These are phyloP conservation scores for Kryptolebias ocellatus DNA, from an alignment of 2,797 vertebrate species.

Conservation along the genomic window DNA sequence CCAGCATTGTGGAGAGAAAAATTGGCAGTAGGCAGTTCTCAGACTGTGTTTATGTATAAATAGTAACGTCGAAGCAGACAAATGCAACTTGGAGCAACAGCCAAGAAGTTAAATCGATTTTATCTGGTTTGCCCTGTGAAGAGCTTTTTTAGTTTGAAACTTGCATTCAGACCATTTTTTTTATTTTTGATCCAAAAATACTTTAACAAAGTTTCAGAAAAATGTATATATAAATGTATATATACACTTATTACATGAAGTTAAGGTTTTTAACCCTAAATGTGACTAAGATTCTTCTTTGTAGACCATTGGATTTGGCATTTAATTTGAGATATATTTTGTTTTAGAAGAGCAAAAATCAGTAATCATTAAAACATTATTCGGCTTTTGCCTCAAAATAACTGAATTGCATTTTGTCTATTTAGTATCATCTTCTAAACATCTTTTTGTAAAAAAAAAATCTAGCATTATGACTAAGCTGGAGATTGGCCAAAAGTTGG, in stretches of 20 bases:
- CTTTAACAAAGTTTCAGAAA: not conserved
- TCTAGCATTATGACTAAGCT: not conserved
- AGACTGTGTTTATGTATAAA: slow-evolving; percentile 55
- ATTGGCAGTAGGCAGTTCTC: slow-evolving; percentile 48
- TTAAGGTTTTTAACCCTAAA: not conserved
- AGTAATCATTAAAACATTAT: not conserved
- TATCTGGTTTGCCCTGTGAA: slow-evolving; percentile 35
- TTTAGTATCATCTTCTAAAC: not conserved
- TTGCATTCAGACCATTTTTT: not conserved
- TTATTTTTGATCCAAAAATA: not conserved
- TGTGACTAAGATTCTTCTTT: not conserved
- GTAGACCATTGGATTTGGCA: not conserved
- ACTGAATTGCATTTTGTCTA: not conserved
- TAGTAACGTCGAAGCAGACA: slow-evolving; percentile 55
- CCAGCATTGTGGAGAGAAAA: slow-evolving; percentile 19
- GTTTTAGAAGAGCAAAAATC: not conserved
- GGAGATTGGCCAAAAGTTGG: not conserved
- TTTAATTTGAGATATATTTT: not conserved
- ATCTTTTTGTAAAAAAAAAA: too few relatives aligned
- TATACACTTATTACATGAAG: too few relatives aligned
- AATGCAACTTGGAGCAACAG: slow-evolving; percentile 41
- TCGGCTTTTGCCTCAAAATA: slow-evolving; percentile 1
- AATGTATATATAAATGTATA: not conserved
- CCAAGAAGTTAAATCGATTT: slow-evolving; percentile 49
- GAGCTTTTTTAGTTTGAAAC: not conserved